Evolutionary conservation across 2,113 vertebrate genomes (phyloP).

Genomic region (Neolamprologus caudopunctatus): DNA sequence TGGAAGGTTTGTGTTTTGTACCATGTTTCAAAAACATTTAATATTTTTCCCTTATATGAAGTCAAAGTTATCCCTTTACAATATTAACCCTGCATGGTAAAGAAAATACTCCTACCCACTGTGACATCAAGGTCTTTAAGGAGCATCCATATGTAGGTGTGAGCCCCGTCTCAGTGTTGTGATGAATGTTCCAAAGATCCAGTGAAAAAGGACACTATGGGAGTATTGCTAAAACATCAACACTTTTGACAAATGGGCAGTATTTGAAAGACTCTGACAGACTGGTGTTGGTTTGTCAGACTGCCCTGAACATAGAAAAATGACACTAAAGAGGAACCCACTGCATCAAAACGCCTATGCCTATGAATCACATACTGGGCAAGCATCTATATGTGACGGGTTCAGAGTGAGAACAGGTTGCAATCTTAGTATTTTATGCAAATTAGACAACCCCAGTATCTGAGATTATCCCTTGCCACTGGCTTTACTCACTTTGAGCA

Average conservation of each 20-base stretch:
- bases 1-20: background rate
- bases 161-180: background rate
- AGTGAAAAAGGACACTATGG: background rate
- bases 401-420: background rate
- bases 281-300: background rate
- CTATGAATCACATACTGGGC: background rate
- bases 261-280: background rate
- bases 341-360: background rate
- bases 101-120: background rate
- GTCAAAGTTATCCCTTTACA: background rate
- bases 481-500: background rate
- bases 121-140: accelerated
- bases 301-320: background rate
- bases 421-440: background rate
- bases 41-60: background rate
- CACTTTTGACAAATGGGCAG: background rate
- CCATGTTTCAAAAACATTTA: background rate
- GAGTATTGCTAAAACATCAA: background rate
- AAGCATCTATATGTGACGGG: background rate
- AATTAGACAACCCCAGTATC: background rate
- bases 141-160: background rate
- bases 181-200: background rate
- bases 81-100: background rate
- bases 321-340: background rate
- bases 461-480: background rate